Evolutionary conservation across 30 jellyfish, hydroid and myxozoan genomes (phyloP), one percentile per base, ranked within the genome.

Genomic region (Kudoa iwatai): DNA sequence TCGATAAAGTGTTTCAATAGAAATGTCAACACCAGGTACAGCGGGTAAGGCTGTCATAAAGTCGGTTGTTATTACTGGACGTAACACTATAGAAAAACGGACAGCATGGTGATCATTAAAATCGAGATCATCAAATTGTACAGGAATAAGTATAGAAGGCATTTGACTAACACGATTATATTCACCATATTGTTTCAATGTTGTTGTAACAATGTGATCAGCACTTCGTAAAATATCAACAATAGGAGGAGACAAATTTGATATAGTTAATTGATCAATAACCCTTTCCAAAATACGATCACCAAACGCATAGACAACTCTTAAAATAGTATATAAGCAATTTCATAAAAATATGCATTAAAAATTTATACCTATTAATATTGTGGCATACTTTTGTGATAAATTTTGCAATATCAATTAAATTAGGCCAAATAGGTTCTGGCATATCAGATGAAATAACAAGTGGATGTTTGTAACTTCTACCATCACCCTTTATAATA

Each of bases 31-130:
- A 2, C 88, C 96, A 17, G 96, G 96, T 13, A 47, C 32, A 16
- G 96, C 96, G 3, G 96, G 84, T 15, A 77, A 35, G 10, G 88
- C 96, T 20, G 96, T 77, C 96, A 77, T 77, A 44, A 77, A 77
- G 24, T 77, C 96, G 43, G 61, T 77, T 11, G 96, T 62, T 19
- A 77, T 23, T 42, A 77, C 61, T 21, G 96, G 74, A 18, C 96
- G 35, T n/a, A 77, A 49, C 15, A 77, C 96, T 19, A 60, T 53
- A 14, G 96, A 77, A 6, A 87, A 59, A 45, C 96, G 62, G 56
- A 65, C 32, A 30, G 64, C 49, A 44, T 82, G 69, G n/a, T 6
- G 9, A 9, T n/a, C 36, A n/a, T 6, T n/a, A 28, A 6, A 6
- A 6, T 28, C 11, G 38, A 57, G 88, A 32, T 65, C 68, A 49